These are phyloP conservation scores for Eucidaris tribuloides DNA, from an alignment of 35 echinoderm and acorn worm species.

Conservation along the genomic window DNA sequence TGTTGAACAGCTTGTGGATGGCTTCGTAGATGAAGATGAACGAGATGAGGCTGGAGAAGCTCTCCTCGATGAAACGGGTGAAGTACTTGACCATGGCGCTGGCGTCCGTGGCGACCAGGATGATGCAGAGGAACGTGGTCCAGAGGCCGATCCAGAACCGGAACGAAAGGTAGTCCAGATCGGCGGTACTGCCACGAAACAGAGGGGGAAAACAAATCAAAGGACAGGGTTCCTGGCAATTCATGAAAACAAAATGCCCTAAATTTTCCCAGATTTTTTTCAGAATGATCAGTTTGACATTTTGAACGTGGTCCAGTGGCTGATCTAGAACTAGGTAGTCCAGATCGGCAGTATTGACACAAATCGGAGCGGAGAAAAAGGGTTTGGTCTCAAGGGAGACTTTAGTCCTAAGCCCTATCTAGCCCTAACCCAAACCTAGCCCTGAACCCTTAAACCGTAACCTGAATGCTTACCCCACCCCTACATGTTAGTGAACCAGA, in stretches of 20 bases:
- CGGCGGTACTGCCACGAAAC: neutral
- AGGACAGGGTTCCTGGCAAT: too few relatives aligned
- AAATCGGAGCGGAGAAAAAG: too few relatives aligned
- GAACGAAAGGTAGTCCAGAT: conserved; percentile 75
- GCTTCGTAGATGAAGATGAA: conserved; percentile 93
- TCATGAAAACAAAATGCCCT: too few relatives aligned
- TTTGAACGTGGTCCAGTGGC: conserved; percentile 66
- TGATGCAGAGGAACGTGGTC: conserved; percentile 60
- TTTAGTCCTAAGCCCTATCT: too few relatives aligned
- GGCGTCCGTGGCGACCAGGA: conserved; percentile 78
- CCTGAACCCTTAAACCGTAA: too few relatives aligned
- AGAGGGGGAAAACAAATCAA: neutral
- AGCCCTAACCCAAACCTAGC: too few relatives aligned
- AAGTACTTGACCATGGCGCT: conserved; percentile 93
- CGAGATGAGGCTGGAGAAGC: conserved; percentile 91
- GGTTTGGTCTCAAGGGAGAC: too few relatives aligned
- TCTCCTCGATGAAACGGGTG: conserved; percentile 94
- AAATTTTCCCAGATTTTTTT: too few relatives aligned
- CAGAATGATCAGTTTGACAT: too few relatives aligned
- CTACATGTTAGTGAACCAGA: too few relatives aligned
- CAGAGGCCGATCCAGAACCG: conserved; percentile 88
- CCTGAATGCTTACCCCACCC: too few relatives aligned
- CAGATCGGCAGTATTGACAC: conserved; percentile 8
- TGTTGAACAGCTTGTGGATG: conserved; percentile 66
- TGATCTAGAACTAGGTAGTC: conserved; percentile 92